Percentiles rank a stretch among this genome's conserved stretches.
Conservation (phyloP, 35 echinoderm and acorn worm genomes). For the Heliocidaris erythrogramma region DNA sequence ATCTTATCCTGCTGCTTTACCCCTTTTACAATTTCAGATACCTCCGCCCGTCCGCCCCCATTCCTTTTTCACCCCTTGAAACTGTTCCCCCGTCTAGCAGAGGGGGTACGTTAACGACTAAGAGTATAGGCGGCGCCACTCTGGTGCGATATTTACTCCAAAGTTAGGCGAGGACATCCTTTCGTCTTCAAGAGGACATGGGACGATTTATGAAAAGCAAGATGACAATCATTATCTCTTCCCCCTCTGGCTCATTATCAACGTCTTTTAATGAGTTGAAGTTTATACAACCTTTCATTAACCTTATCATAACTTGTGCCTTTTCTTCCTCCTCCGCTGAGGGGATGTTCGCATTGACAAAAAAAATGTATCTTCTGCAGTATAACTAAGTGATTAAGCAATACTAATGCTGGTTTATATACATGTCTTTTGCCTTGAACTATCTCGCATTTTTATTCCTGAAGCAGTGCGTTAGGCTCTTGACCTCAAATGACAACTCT, state of each 20-base stretch:
- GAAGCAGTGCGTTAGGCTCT: no score
- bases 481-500: no score
- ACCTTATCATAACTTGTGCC: neutral
- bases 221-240: neutral
- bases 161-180: neutral
- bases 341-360: no score
- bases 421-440: no score
- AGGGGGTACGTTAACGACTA: no score
- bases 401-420: no score
- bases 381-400: no score
- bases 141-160: neutral
- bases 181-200: neutral
- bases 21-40: neutral
- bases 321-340: no score
- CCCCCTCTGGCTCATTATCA: neutral
- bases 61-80: neutral
- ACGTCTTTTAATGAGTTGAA: neutral
- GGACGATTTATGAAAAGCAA: conserved; percentile 6
- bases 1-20: neutral
- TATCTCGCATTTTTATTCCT: no score
- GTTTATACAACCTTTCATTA: conserved; percentile 37
- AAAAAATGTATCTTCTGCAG: no score
- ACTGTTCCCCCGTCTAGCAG: no score
- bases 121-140: neutral
- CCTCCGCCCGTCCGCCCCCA: neutral